Evolutionary conservation across 2,888 invertebrate species (phyloP), one percentile per base, ranked within the genome.

Genomic region (Aphodius granarius): DNA sequence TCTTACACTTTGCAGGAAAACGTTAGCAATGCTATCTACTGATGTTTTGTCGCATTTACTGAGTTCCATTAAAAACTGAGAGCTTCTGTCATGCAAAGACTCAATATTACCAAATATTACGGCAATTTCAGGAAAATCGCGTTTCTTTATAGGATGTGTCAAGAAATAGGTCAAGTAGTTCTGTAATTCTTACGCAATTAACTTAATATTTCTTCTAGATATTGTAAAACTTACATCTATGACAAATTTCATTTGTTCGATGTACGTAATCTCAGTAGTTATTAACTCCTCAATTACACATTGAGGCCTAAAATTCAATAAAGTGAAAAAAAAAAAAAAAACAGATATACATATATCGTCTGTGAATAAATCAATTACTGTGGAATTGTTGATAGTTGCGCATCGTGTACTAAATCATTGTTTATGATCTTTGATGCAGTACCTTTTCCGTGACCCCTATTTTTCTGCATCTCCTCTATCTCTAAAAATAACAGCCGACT

Each of bases 201-300:
- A 43, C 13, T 43, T 43, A 43, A 13, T 9, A 43, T 9, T 9
- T 9, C 4, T 43, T 9, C 43, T 6, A 43, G 13, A 43, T 13
- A 1, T 64, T 18, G 13, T 18, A n/a, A 63, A 17, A 77, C 82
- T 81, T 81, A 86, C 86, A 43, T 78, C 75, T 5, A 86, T 79
- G 15, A 85, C 80, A 79, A 82, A 82, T 43, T 78, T 75, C 72
- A 86, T 79, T 76, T 83, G 83, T 3, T 79, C 77, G 0, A 86
- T 82, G 74, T 86, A 86, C 63, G 83, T 83, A 65, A 80, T 82
- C 79, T 86, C 86, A 9, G 85, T 86, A 15, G 81, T 78, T 73
- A 82, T 79, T 15, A 86, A 78, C 78, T 86, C 86, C n/a, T 84
- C 83, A 3, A 85, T 80, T 22, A 85, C 83, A 71, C 82, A 83